Evolutionary conservation across 2,797 vertebrate genomes (phyloP), one percentile per base, ranked within the genome.

Genomic region (Characodon lateralis): DNA sequence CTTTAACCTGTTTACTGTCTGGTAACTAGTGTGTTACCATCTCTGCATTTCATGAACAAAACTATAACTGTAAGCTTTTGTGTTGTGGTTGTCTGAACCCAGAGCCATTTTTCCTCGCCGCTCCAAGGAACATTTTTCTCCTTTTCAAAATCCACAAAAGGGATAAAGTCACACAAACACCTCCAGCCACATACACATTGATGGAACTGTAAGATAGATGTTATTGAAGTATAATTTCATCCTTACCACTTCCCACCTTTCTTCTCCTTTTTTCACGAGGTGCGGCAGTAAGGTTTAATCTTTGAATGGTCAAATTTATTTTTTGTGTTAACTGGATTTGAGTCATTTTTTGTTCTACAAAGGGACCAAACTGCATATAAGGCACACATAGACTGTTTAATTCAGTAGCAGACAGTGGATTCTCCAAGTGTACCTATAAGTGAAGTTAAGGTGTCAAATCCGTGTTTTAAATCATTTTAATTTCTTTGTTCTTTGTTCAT

Each of bases 211-310:
- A 76, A 88, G 88, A 87, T 82, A 71, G 72, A 87, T 87, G 77
- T 87, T 87, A 90, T 85, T 91, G 88, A 91, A 90, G 87, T 86
- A 86, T 77, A 90, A 89, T 90, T 90, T 89, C 80, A 84, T 87
- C 78, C 77, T 87, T 78, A 80, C 79, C 82, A 76, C 48, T 82
- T 77, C 26, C 70, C 43, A 56, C 73, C 82, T 82, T 85, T 76
- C 79, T 78, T 39, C 51, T 50, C 76, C 78, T 72, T 78, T 70
- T 78, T 71, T 70, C 63, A 41, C 5, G 73, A 48, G 0, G 72
- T 35, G 56, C 50, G 71, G 85, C 70, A 69, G 46, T 63, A 53
- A 79, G 73, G 77, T 50, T 71, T 73, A 85, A 83, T 74, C 89
- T 89, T 82, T 66, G 74, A 63, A 3, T 82, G 78, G 56, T 65